These are phyloP conservation scores for Coecobrya sp. DNA, from an alignment of 2,888 invertebrate genomes.

Conservation along the genomic window DNA sequence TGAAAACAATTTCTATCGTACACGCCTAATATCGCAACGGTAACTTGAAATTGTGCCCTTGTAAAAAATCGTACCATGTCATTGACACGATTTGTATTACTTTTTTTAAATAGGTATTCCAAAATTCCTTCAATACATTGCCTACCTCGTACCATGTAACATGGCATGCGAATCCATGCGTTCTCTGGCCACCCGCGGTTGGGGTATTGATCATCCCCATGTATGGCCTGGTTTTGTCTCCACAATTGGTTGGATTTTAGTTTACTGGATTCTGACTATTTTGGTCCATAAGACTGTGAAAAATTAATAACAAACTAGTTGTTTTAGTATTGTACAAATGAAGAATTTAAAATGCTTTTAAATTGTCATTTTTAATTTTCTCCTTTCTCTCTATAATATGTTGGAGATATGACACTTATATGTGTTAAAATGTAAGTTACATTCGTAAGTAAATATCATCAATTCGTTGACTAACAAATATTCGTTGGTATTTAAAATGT, in stretches of 20 bases:
- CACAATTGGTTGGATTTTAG: slow-evolving; percentile 79
- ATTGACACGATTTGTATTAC: too few species aligned
- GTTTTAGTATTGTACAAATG: slow-evolving; percentile 56
- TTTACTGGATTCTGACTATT: slow-evolving; percentile 80
- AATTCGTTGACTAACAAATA: background rate
- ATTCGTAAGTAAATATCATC: too few species aligned
- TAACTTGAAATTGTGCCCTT: too few species aligned
- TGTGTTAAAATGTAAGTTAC: background rate
- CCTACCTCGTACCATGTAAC: slow-evolving; percentile 80
- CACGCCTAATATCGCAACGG: too few species aligned
- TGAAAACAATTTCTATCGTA: background rate
- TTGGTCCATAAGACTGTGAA: slow-evolving; percentile 77
- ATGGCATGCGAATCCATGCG: slow-evolving; percentile 82
- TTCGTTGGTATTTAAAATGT: background rate
- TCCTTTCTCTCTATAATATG: slow-evolving; percentile 1
- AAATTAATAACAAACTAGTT: slow-evolving; percentile 86
- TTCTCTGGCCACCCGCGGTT: slow-evolving; percentile 80
- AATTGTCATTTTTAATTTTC: slow-evolving; percentile 14
- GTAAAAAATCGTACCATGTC: too few species aligned
- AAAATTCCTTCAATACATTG: slow-evolving; percentile 78
- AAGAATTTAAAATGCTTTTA: background rate
- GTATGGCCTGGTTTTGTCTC: slow-evolving; percentile 83
- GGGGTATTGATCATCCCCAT: slow-evolving; percentile 78
- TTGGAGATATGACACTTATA: background rate
- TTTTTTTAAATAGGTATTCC: slow-evolving; percentile 69